phyloP scores from a whole-genome alignment of 2,888 invertebrate species.

The Serripes groenlandicus region DNA sequence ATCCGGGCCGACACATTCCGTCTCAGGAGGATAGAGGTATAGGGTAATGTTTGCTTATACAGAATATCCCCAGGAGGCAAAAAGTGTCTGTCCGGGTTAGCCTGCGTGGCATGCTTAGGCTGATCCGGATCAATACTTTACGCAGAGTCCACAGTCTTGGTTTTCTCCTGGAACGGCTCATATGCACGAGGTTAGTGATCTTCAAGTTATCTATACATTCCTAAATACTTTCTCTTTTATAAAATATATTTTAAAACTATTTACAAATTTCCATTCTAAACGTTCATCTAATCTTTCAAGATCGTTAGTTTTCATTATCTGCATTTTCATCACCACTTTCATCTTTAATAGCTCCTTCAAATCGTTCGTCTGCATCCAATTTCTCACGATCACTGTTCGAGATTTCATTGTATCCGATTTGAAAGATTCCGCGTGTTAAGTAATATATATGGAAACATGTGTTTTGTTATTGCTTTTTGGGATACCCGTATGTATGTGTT shows the following conservation, averaged over 20 bases:
- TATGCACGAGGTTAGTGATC: too few species aligned
- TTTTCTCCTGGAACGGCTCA: too few species aligned
- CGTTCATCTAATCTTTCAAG: constrained; percentile 28
- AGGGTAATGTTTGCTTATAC: too few species aligned
- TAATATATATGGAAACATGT: background rate
- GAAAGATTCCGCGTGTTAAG: constrained; percentile 5
- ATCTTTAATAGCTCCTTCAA: constrained; percentile 15
- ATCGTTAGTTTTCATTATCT: constrained; percentile 16
- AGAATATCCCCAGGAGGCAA: too few species aligned
- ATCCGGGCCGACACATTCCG: too few species aligned
- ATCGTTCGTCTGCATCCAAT: constrained; percentile 5
- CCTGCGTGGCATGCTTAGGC: too few species aligned
- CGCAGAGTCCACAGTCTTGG: too few species aligned
- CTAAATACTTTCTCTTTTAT: background rate
- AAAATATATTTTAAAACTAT: constrained; percentile 5
- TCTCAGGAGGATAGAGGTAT: too few species aligned
- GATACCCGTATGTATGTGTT: too few species aligned
- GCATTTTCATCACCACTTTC: constrained; percentile 19
- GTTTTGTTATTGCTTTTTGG: too few species aligned
- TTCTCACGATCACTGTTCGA: constrained; percentile 30
- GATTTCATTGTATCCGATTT: constrained; percentile 31
- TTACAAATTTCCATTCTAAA: constrained; percentile 19
- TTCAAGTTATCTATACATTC: constrained; percentile 5
- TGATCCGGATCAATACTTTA: too few species aligned
- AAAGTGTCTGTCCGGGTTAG: too few species aligned